A percentile compares a stretch with the other conserved stretches of the same genome.
These are phyloP conservation scores for Chelonus formosanus DNA, from an alignment of 2,888 invertebrate genomes.

Conservation along the genomic window DNA sequence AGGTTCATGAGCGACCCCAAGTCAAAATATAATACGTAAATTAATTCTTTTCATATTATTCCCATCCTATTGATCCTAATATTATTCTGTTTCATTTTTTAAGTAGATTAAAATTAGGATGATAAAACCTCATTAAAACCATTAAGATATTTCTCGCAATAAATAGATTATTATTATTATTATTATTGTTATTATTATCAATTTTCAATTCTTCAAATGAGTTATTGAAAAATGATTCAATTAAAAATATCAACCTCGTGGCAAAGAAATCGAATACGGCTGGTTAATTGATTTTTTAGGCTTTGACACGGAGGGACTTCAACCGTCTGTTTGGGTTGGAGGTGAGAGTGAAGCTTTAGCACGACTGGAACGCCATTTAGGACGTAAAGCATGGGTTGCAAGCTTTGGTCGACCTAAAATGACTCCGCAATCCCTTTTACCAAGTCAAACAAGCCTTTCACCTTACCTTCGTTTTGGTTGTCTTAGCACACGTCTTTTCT, in stretches of 20 bases:
- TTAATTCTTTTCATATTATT: too few species aligned
- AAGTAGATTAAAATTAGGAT: too few species aligned
- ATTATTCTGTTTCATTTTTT: too few species aligned
- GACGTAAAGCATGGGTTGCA: conserved; percentile 89
- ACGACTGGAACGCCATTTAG: conserved; percentile 79
- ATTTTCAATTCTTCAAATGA: too few species aligned
- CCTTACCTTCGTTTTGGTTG: conserved; percentile 89
- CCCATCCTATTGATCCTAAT: too few species aligned
- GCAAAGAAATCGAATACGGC: conserved; percentile 13
- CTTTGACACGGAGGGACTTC: conserved; percentile 79
- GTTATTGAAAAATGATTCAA: background rate
- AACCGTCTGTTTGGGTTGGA: conserved; percentile 80
- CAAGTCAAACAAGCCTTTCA: conserved; percentile 84
- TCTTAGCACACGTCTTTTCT: conserved; percentile 83
- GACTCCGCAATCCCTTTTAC: conserved; percentile 85
- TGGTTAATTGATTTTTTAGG: conserved; percentile 64
- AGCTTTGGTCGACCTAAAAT: conserved; percentile 88
- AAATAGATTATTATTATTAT: too few species aligned
- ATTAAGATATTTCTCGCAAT: too few species aligned
- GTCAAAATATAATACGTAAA: too few species aligned
- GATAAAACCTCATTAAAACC: too few species aligned
- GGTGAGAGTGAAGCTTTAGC: conserved; percentile 80
- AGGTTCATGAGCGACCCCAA: too few species aligned
- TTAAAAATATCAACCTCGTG: background rate
- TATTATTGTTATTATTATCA: too few species aligned